Percentiles rank a stretch among this genome's conserved stretches.
These are phyloP conservation scores for Limosa lapponica DNA, from an alignment of 2,797 vertebrate genomes.

Conservation along the genomic window DNA sequence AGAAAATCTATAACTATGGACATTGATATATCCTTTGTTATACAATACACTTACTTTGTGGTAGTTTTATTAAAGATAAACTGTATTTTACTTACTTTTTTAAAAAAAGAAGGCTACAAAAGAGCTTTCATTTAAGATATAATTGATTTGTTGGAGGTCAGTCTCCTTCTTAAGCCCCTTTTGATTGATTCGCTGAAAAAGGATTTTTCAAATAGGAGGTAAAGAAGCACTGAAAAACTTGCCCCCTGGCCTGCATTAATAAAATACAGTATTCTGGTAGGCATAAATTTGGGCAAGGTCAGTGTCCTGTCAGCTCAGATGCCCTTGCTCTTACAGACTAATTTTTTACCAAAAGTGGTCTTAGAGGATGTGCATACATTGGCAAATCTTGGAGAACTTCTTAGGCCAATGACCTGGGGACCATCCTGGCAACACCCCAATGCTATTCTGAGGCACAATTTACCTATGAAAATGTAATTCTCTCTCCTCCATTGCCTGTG, in stretches of 20 bases:
- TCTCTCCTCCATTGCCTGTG: background rate
- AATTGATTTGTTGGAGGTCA: constrained; percentile 53
- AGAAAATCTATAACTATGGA: constrained; percentile 37
- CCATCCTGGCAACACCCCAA: rapidly evolving
- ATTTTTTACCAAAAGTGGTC: background rate
- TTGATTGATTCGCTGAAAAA: background rate
- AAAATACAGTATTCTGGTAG: background rate
- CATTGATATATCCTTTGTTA: constrained; percentile 47
- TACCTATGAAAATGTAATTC: background rate
- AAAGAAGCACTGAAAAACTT: constrained; percentile 2
- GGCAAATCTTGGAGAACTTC: background rate
- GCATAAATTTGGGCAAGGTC: background rate
- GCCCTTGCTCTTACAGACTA: background rate
- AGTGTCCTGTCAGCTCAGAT: background rate
- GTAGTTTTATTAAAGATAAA: constrained; percentile 49
- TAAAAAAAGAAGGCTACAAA: background rate
- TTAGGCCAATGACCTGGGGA: background rate
- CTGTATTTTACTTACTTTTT: constrained; percentile 40
- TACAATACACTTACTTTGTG: background rate
- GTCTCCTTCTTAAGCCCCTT: constrained; percentile 15
- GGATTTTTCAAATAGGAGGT: background rate
- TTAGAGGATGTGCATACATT: rapidly evolving
- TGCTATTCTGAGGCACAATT: background rate
- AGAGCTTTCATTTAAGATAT: constrained; percentile 36
- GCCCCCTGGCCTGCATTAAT: background rate